Evolutionary conservation across 2,888 invertebrate genomes (phyloP).

Genomic region (Eulithis testata): DNA sequence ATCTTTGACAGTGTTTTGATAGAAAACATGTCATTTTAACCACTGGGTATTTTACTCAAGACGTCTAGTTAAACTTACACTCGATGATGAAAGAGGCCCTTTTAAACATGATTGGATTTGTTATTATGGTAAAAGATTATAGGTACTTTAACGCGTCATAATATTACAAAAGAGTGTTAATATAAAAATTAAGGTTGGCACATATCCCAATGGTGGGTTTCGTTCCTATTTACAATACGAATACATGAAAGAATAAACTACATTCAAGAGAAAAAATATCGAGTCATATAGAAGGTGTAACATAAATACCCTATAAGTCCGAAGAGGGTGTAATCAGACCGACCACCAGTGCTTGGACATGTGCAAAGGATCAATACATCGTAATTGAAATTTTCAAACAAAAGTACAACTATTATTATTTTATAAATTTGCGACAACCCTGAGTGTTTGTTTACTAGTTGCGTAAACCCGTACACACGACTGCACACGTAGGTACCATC

Average conservation of each 20-base stretch:
- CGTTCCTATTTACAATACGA: slow-evolving; percentile 26
- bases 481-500: too few species aligned
- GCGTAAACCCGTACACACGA: too few species aligned
- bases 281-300: too few species aligned
- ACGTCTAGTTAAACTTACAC: background rate
- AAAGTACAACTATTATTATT: too few species aligned
- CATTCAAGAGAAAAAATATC: too few species aligned
- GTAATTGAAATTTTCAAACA: too few species aligned
- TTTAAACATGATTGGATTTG: background rate
- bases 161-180: slow-evolving; percentile 11
- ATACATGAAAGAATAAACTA: background rate
- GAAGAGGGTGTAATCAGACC: too few species aligned
- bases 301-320: too few species aligned
- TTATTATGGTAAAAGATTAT: slow-evolving; percentile 1
- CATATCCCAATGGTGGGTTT: slow-evolving; percentile 37
- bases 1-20: background rate
- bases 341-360: too few species aligned
- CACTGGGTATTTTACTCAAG: background rate
- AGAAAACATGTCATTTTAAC: background rate
- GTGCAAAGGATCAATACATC: too few species aligned
- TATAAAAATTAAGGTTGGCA: slow-evolving; percentile 36
- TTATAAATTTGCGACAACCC: too few species aligned
- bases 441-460: too few species aligned
- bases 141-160: background rate
- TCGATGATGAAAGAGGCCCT: background rate